A percentile compares a stretch with the other conserved stretches of the same genome.
Evolutionary conservation across 2,797 vertebrate species (phyloP).

Genomic region (Heterohyrax brucei): DNA sequence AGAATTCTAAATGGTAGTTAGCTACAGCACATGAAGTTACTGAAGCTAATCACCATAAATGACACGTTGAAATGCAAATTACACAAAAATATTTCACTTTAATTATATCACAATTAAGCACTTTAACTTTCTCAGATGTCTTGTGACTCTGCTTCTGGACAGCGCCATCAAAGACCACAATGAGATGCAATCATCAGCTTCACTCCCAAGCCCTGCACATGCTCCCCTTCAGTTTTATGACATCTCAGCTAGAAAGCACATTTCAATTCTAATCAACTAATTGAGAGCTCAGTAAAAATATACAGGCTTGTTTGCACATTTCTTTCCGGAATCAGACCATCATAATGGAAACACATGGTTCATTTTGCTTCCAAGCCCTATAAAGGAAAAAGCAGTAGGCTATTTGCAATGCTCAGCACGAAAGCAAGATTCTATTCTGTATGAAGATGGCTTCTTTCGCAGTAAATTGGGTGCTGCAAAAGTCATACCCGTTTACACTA

Average conservation of each 20-base stretch:
- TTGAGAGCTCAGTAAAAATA: constrained; percentile 83
- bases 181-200: not conserved
- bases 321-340: constrained; percentile 72
- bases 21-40: constrained; percentile 76
- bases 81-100: constrained; percentile 81
- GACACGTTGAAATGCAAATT: constrained; percentile 78
- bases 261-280: constrained; percentile 80
- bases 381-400: constrained; percentile 68
- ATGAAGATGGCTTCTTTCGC: constrained; percentile 33
- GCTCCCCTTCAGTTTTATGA: constrained; percentile 50
- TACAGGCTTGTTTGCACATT: constrained; percentile 78
- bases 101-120: constrained; percentile 71
- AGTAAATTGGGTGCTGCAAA: not conserved
- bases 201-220: not conserved
- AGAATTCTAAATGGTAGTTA: constrained; percentile 72
- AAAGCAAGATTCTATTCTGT: constrained; percentile 25
- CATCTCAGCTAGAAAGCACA: constrained; percentile 73
- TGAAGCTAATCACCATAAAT: constrained; percentile 76
- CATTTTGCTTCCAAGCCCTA: constrained; percentile 72
- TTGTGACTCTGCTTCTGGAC: constrained; percentile 57
- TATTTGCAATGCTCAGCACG: constrained; percentile 4
- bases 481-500: constrained; percentile 23
- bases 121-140: constrained; percentile 61
- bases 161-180: constrained; percentile 4
- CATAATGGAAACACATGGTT: constrained; percentile 78